A percentile compares a stretch with the other conserved stretches of the same genome.
Conservation (phyloP, 2,113 vertebrate genomes). For the Phalacrocorax brasilianus region DNA sequence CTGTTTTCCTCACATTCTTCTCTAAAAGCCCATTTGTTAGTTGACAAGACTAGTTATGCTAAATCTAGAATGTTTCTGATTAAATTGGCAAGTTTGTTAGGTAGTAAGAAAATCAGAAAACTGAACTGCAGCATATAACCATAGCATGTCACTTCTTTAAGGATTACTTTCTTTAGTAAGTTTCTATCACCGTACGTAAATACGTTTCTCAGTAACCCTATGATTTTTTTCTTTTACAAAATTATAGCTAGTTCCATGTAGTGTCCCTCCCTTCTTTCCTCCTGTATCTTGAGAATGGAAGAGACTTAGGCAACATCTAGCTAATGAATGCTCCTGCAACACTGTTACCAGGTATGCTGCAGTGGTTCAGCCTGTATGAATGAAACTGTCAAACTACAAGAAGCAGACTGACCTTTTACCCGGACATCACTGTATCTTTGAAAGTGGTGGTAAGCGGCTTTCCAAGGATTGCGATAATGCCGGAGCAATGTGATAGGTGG, state of each 20-base stretch:
- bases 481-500: constrained; percentile 93
- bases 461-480: constrained; percentile 98
- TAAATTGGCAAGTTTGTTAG: background rate
- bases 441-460: constrained; percentile 98
- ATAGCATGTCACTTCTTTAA: fast-evolving
- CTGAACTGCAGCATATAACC: background rate
- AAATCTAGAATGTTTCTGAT: background rate
- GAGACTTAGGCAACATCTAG: background rate
- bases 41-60: background rate
- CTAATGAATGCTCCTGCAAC: background rate
- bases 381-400: background rate
- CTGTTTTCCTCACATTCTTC: background rate
- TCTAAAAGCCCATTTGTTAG: background rate
- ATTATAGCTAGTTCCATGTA: fast-evolving
- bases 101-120: background rate
- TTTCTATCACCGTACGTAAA: fast-evolving
- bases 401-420: constrained; percentile 86
- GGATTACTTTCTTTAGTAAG: background rate
- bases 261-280: too few relatives aligned
- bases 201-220: background rate
- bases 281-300: fast-evolving
- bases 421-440: constrained; percentile 96
- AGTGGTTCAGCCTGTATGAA: background rate
- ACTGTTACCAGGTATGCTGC: too few relatives aligned
- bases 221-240: background rate